These are phyloP conservation scores for Suricata suricatta DNA, from an alignment of 2,113 vertebrate genomes.

Conservation along the genomic window DNA sequence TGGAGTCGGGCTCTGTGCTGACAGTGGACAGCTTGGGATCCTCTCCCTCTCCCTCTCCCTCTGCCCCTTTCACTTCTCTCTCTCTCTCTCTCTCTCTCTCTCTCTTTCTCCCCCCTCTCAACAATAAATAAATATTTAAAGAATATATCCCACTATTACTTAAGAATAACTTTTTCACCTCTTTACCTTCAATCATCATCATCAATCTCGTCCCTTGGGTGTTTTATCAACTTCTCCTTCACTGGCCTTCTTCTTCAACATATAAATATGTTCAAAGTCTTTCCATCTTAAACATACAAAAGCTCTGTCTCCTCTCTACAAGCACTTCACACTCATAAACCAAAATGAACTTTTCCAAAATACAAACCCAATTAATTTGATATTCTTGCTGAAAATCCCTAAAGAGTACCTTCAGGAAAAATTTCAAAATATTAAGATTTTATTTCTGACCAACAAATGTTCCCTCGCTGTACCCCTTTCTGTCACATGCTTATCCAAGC, in stretches of 20 bases:
- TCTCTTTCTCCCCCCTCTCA: no score
- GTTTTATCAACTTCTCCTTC: not conserved
- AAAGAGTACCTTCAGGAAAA: not conserved
- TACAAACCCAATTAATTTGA: not conserved
- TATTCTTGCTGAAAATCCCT: not conserved
- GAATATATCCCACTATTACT: not conserved
- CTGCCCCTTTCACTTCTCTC: no score
- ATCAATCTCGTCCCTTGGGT: not conserved
- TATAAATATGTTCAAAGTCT: not conserved
- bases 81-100: no score
- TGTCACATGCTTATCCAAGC: not conserved
- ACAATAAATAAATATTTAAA: no score
- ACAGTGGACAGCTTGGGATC: no score
- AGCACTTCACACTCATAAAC: not conserved
- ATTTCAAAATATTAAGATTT: not conserved
- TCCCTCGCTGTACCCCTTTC: not conserved
- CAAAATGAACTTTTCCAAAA: not conserved
- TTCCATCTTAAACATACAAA: not conserved
- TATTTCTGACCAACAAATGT: conserved; percentile 1
- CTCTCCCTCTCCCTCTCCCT: no score
- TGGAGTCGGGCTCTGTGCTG: no score
- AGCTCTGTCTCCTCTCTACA: not conserved
- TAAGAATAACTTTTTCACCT: not conserved
- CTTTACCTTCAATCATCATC: not conserved
- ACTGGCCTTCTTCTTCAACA: not conserved